Evolutionary conservation across 92 coral and sea anemone species (phyloP), one percentile per base, ranked within the genome.

Genomic region (Epizoanthus stellaris): DNA sequence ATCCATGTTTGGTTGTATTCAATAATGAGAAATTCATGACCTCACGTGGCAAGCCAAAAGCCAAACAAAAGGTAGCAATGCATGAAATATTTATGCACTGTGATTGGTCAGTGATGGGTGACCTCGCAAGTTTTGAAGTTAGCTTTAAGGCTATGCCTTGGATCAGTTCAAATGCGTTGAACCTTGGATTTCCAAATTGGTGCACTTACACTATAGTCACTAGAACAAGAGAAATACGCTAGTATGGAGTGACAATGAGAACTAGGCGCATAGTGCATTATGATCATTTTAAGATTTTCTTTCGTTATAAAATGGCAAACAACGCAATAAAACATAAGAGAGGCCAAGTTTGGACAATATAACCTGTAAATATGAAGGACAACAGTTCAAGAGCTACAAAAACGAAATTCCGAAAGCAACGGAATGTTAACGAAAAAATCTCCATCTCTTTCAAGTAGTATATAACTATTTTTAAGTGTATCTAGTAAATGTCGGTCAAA

Each of bases 11-110:
- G 60, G 5, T 42, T 63, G 52, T 19, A n/a, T 20, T 40, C 38
- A 79, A 40, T 62, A 45, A 62, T 40, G 49, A 63, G 30, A 79
- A 43, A 42, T 61, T 63, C 17, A 79, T 79, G 83, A 79, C 56
- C 42, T 79, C 83, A 64, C 83, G 72, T 79, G 83, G 83, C 43
- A 40, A 3, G 43, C 9, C 19, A 79, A 21, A 70, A 70, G 65
- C 83, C 83, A 5, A 79, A 79, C 83, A 45, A 64, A 79, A 42
- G 25, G 36, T 59, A 79, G 45, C 30, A 79, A 38, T 23, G 17
- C 6, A 63, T 79, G 21, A 45, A 79, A 42, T 43, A 19, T 79
- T 79, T 4, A 79, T 42, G 3, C 9, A 56, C 23, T 13, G 39
- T 60, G 49, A 39, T 59, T 38, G 67, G 63, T 17, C 60, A 20